Evolutionary conservation across 2,797 vertebrate genomes (phyloP).

Genomic region (Scarus forsteni): DNA sequence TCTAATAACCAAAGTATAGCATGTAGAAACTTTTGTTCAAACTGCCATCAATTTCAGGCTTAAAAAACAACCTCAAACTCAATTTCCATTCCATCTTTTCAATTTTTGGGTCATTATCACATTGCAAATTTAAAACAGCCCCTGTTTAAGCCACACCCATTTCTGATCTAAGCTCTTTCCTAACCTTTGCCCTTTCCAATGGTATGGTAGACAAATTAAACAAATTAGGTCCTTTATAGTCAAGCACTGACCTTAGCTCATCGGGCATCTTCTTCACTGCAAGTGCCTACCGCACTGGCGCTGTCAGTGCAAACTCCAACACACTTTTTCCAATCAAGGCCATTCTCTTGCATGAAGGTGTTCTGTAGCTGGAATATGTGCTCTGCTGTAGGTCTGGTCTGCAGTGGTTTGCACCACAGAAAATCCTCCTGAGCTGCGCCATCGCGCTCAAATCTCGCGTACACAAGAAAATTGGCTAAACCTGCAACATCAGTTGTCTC

Average conservation of each 20-base stretch:
- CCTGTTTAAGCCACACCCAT: too few species aligned
- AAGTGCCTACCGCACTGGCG: not conserved
- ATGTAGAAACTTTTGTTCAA: too few species aligned
- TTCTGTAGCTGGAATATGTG: not conserved
- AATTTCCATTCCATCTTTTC: too few species aligned
- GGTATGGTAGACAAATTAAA: too few species aligned
- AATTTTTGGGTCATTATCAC: too few species aligned
- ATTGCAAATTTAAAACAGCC: too few species aligned
- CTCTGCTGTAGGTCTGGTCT: conserved; percentile 28
- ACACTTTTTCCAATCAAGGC: not conserved
- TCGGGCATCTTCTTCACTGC: conserved; percentile 1
- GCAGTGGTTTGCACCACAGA: conserved; percentile 15
- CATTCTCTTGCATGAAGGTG: not conserved
- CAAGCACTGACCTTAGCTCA: not conserved
- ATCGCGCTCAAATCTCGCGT: conserved; percentile 27
- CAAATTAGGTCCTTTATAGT: conserved; percentile 18
- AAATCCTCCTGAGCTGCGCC: conserved; percentile 24
- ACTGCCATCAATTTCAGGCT: too few species aligned
- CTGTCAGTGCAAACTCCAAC: not conserved
- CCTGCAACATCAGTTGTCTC: conserved; percentile 38
- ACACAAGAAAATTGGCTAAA: conserved; percentile 43
- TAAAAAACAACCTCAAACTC: too few species aligned
- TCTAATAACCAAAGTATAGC: too few species aligned
- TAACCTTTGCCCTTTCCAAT: too few species aligned
- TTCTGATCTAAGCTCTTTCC: too few species aligned